These are phyloP conservation scores for Cichladusa arquata DNA, from an alignment of 2,113 vertebrate species.

Conservation along the genomic window DNA sequence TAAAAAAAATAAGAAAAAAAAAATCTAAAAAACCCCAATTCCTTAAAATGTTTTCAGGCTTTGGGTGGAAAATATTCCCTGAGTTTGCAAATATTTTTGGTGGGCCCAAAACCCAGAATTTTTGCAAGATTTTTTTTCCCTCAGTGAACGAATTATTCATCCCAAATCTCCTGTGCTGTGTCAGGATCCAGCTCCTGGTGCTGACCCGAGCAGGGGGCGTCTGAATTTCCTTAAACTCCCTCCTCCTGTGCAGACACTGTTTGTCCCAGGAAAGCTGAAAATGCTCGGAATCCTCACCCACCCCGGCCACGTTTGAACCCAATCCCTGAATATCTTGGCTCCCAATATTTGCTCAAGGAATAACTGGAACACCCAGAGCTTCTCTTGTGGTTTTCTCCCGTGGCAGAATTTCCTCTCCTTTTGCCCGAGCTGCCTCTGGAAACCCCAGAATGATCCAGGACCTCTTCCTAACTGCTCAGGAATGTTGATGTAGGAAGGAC, in stretches of 20 bases:
- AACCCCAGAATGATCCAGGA: conserved; percentile 2
- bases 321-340: not conserved
- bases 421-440: not conserved
- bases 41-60: conserved; percentile 12
- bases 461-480: not conserved
- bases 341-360: not conserved
- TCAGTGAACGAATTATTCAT: not conserved
- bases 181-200: not conserved
- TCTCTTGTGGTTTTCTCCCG: conserved; percentile 26
- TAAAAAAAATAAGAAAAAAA: accelerated
- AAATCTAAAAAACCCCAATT: not conserved
- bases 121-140: not conserved
- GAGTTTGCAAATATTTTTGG: conserved; percentile 42
- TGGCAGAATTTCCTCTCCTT: conserved; percentile 24
- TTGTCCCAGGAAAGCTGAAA: not conserved
- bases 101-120: not conserved
- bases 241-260: not conserved
- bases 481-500: conserved; percentile 35
- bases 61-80: conserved; percentile 32
- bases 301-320: not conserved
- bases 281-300: not conserved
- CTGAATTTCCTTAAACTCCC: not conserved
- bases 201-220: not conserved
- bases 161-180: not conserved
- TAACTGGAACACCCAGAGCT: not conserved